Percentiles rank a stretch among this genome's conserved stretches.
phyloP scores from a whole-genome alignment of 2,797 vertebrate species.

The Meda fulgida region DNA sequence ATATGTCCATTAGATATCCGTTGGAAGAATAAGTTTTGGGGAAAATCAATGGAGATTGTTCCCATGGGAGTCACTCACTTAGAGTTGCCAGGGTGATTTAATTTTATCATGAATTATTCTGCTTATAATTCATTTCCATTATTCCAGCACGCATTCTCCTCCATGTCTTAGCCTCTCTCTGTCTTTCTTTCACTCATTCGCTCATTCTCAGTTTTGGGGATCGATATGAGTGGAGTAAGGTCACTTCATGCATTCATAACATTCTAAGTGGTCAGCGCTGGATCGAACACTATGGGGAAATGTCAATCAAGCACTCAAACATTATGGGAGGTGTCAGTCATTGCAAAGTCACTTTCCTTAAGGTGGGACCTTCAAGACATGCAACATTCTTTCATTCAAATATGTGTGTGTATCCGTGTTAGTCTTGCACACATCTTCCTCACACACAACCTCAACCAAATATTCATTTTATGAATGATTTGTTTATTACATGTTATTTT shows the following conservation, averaged over 20 bases:
- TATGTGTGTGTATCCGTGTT: background rate
- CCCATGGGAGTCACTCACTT: constrained; percentile 94
- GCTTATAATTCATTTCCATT: background rate
- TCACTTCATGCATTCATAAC: constrained; percentile 98
- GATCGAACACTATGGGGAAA: constrained; percentile 98
- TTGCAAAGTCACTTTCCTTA: constrained; percentile 95
- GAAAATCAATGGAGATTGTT: constrained; percentile 99
- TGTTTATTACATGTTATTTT: background rate
- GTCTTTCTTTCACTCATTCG: background rate
- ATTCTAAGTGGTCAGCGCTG: constrained; percentile 95
- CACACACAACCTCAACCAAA: background rate
- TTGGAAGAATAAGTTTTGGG: constrained; percentile 99
- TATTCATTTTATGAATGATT: background rate
- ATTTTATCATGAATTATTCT: constrained; percentile 23
- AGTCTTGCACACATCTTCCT: background rate
- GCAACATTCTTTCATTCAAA: background rate
- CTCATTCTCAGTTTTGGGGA: constrained; percentile 84
- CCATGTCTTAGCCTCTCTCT: background rate
- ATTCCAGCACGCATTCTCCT: background rate
- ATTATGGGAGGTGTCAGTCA: constrained; percentile 78
- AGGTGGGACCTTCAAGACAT: constrained; percentile 76
- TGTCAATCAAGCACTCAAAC: constrained; percentile 85
- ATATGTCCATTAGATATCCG: constrained; percentile 85
- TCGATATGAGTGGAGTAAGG: constrained; percentile 97
- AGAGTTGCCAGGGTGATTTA: constrained; percentile 88